Conservation (phyloP, 2,113 vertebrate genomes). For the Craseonycteris thonglongyai region DNA sequence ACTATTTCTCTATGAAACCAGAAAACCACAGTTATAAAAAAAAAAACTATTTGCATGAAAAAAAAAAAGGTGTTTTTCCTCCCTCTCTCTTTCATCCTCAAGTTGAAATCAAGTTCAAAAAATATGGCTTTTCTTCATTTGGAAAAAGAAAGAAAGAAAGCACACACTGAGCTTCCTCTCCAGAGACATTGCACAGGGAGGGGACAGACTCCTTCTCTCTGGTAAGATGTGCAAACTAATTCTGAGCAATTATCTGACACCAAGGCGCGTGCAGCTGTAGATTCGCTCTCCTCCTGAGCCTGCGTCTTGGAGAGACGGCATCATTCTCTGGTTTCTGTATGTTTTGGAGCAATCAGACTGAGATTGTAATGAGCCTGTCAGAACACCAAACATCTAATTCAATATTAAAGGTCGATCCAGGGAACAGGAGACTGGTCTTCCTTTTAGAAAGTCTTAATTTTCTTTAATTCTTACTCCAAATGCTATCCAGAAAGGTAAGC, state of each 20-base stretch:
- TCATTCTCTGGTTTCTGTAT: neutral
- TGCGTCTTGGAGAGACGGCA: neutral
- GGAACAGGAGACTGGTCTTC: neutral
- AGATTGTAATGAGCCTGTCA: neutral
- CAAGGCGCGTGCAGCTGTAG: neutral
- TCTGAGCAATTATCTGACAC: neutral
- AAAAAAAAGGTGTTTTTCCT: too few species aligned
- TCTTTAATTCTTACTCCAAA: neutral
- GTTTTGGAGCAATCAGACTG: neutral
- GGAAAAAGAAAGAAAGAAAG: neutral
- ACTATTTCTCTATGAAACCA: neutral
- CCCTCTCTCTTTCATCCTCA: neutral
- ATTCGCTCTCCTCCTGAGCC: neutral
- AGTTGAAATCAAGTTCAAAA: slow-evolving; percentile 4
- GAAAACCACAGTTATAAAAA: neutral
- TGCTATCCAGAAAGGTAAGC: neutral
- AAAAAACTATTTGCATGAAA: neutral
- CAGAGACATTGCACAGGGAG: neutral
- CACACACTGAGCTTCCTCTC: neutral
- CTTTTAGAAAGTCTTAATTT: neutral
- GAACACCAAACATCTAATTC: neutral
- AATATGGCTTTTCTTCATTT: neutral
- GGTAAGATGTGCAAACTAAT: neutral
- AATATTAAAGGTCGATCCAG: neutral
- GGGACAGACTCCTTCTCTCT: neutral